Evolutionary conservation across 2,888 invertebrate species (phyloP), one percentile per base, ranked within the genome.

Genomic region (Drosophila aldrichi): DNA sequence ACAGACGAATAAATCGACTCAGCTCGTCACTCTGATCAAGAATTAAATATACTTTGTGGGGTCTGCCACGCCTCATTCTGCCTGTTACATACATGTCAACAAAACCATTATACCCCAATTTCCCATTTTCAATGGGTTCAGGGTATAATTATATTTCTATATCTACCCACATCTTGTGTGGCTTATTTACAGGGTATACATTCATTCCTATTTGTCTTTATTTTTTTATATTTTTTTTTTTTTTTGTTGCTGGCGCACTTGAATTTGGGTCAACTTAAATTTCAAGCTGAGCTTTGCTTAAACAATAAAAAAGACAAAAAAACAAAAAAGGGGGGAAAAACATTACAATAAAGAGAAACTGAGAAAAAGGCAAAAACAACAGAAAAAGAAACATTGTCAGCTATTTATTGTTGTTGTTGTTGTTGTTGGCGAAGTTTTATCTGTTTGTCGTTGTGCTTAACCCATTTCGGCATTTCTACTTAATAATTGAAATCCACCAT

Each of bases 201-300:
- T 8, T 14, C 32, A 14, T 32, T 41, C 3, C 41, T 22, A 25
- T 12, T 20, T 48, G 22, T 6, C 25, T 54, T 56, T 69, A 16
- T 29, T 10, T 55, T 7, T n/a, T n/a, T n/a, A n/a, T n/a, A n/a
- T n/a, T n/a, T n/a, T 29, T 10, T 55, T 7, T 25, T 4, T 67
- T 32, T 16, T 7, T 14, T 36, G 14, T 56, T 61, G 70, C 70
- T 56, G 66, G 70, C 77, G 43, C 60, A 75, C 55, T 55, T 64
- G 58, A 75, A 87, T 82, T 83, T 87, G 75, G 88, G 88, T 89
- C 84, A 87, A 78, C 80, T 77, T 46, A 73, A 82, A 78, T 65
- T 82, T 87, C 72, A 74, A 82, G 87, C 89, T 89, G 82, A 81
- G 88, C 73, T 88, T 73, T 74, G 82, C 76, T 72, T 71, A 64